Conservation (phyloP, 2,888 invertebrate genomes). For the Eustalomyia histrio region DNA sequence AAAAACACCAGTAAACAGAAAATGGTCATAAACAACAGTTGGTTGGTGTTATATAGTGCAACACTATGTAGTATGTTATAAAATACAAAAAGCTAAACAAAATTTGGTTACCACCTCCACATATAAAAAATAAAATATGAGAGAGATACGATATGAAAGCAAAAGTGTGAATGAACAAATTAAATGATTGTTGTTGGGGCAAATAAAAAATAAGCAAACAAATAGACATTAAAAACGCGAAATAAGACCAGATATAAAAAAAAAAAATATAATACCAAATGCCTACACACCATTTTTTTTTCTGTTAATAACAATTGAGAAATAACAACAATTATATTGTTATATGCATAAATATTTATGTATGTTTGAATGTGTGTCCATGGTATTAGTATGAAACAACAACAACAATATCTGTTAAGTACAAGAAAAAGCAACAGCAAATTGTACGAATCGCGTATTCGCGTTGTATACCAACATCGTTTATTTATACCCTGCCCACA, state of each 20-base stretch:
- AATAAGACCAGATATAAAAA: constrained; percentile 22
- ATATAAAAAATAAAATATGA: constrained; percentile 1
- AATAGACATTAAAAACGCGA: constrained; percentile 1
- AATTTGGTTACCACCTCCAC: constrained; percentile 72
- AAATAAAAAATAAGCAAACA: background rate
- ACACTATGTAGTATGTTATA: background rate
- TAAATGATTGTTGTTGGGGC: constrained; percentile 12
- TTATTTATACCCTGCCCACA: constrained; percentile 79
- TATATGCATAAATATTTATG: background rate
- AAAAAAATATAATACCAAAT: constrained; percentile 13
- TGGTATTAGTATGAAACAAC: constrained; percentile 12
- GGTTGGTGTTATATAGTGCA: constrained; percentile 32
- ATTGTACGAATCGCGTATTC: constrained; percentile 78
- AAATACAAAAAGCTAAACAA: background rate
- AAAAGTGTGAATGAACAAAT: constrained; percentile 37
- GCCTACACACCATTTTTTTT: constrained; percentile 72
- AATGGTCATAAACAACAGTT: constrained; percentile 48
- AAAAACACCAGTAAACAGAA: background rate
- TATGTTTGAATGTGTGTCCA: background rate
- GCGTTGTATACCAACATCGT: constrained; percentile 74
- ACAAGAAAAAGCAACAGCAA: constrained; percentile 33
- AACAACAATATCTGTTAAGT: constrained; percentile 22
- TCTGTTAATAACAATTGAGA: constrained; percentile 32
- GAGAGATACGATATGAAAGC: constrained; percentile 23
- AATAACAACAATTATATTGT: constrained; percentile 38